Conservation (phyloP, 2,113 vertebrate species). For the Gavialis gangeticus region DNA sequence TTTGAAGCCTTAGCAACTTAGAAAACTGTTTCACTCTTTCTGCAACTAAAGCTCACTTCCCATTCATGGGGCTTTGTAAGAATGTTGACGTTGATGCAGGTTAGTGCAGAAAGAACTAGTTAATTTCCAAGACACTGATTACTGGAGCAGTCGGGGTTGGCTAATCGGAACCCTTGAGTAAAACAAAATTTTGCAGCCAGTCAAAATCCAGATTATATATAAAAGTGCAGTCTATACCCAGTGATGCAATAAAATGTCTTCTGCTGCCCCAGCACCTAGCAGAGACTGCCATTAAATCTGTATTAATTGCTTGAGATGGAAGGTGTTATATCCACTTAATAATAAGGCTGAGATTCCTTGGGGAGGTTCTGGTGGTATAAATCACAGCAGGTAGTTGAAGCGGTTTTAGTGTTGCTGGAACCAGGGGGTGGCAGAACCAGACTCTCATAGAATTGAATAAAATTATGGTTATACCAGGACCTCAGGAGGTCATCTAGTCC, state of each 20-base stretch:
- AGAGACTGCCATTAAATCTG: not conserved
- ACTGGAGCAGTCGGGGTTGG: not conserved
- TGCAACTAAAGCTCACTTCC: not conserved
- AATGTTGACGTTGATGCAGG: not conserved
- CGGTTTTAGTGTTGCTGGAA: accelerated
- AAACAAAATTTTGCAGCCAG: not conserved
- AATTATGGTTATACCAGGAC: too few relatives aligned
- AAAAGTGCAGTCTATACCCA: not conserved
- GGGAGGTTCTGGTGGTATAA: not conserved
- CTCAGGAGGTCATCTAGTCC: too few relatives aligned
- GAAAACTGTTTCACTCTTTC: not conserved
- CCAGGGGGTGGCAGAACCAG: not conserved
- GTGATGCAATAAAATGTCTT: not conserved
- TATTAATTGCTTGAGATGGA: not conserved
- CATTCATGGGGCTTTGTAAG: not conserved
- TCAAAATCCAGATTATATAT: not conserved
- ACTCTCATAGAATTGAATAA: accelerated
- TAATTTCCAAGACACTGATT: not conserved
- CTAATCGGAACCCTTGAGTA: not conserved
- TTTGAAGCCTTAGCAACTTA: not conserved
- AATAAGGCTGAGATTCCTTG: not conserved
- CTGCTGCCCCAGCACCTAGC: not conserved
- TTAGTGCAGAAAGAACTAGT: not conserved
- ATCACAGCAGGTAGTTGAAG: not conserved
- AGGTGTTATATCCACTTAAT: not conserved